Evolutionary conservation across 2,888 invertebrate genomes (phyloP).

Genomic region (Panopea generosa): DNA sequence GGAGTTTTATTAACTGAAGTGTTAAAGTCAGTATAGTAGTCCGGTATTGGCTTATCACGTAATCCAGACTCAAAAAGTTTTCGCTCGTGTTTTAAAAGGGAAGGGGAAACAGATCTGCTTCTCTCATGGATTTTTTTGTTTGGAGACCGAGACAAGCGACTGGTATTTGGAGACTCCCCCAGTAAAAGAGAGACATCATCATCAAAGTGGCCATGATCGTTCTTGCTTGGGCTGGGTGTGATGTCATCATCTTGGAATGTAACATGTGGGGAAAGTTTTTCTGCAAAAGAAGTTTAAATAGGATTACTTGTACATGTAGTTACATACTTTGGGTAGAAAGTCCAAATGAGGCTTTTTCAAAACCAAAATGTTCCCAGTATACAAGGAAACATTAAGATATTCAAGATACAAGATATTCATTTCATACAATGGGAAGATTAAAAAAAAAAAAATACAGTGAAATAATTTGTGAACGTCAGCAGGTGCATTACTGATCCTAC

Average conservation of each 20-base stretch:
- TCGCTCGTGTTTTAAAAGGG: conserved; percentile 64
- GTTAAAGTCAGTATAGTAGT: conserved; percentile 61
- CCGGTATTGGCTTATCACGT: conserved; percentile 56
- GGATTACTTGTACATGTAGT: no score
- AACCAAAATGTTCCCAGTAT: no score
- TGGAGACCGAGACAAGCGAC: conserved; percentile 46
- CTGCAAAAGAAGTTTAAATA: conserved; percentile 43
- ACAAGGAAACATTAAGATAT: no score
- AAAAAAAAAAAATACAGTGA: no score
- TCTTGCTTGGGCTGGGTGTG: conserved; percentile 9
- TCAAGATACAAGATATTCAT: no score
- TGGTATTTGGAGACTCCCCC: conserved; percentile 50
- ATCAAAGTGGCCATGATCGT: conserved; percentile 31
- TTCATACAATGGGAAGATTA: no score
- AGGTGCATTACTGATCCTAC: no score
- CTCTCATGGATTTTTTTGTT: conserved; percentile 58
- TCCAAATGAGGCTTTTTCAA: neutral
- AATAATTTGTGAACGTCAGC: no score
- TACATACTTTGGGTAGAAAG: no score
- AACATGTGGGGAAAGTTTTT: conserved; percentile 32
- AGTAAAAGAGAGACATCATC: conserved; percentile 60
- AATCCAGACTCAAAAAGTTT: conserved; percentile 63
- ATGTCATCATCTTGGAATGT: conserved; percentile 45
- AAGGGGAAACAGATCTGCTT: conserved; percentile 70
- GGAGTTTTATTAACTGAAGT: conserved; percentile 59